phyloP scores from a whole-genome alignment of 2,113 vertebrate species.

The Sander vitreus region DNA sequence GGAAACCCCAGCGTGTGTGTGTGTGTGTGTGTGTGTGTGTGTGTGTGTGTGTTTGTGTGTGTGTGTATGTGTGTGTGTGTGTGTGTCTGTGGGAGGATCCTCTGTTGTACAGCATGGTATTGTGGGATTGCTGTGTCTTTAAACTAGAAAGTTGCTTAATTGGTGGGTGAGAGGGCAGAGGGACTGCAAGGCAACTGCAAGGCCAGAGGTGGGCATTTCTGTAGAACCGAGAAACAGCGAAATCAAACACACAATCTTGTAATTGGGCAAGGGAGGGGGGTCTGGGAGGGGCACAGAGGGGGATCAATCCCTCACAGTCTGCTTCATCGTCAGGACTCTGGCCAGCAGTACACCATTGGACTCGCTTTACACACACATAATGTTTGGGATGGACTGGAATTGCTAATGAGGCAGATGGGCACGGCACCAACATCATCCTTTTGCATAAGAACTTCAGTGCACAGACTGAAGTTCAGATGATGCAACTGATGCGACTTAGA shows the following conservation, averaged over 20 bases:
- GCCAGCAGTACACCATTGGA: constrained; percentile 18
- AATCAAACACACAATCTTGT: constrained; percentile 55
- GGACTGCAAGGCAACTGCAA: constrained; percentile 36
- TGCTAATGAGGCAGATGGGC: constrained; percentile 64
- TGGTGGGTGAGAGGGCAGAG: constrained; percentile 66
- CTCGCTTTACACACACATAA: neutral
- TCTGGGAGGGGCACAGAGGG: constrained; percentile 19
- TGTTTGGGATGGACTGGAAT: constrained; percentile 38
- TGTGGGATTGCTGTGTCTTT: constrained; percentile 56
- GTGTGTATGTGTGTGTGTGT: constrained; percentile 17
- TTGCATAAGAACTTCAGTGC: constrained; percentile 47
- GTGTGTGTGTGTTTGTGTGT: neutral
- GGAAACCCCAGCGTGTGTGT: constrained; percentile 29
- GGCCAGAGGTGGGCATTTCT: constrained; percentile 46
- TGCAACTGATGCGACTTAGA: constrained; percentile 34
- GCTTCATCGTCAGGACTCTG: constrained; percentile 49
- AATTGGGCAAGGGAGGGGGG: constrained; percentile 45
- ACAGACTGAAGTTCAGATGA: constrained; percentile 51
- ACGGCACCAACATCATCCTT: constrained; percentile 16
- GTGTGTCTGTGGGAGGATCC: constrained; percentile 39
- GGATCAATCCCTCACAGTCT: constrained; percentile 49
- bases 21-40: constrained; percentile 19
- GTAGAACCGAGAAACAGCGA: constrained; percentile 23
- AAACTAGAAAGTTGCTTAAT: constrained; percentile 53
- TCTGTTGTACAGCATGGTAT: constrained; percentile 30